Evolutionary conservation across 2,888 invertebrate species (phyloP).

Genomic region (Drosophila birchii): DNA sequence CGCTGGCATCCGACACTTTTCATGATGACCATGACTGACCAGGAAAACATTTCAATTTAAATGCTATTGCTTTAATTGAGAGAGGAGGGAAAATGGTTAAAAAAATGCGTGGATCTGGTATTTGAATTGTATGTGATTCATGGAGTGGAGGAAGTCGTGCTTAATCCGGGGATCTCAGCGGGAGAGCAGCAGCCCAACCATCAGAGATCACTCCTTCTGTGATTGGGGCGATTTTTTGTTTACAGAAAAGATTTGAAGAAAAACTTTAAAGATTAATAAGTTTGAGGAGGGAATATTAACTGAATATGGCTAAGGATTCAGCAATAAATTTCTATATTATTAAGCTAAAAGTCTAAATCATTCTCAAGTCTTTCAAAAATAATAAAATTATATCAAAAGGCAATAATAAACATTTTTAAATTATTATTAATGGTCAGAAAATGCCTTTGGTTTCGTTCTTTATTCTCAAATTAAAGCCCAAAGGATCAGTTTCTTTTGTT

Average conservation of each 20-base stretch:
- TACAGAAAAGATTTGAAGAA: not conserved
- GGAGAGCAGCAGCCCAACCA: not conserved
- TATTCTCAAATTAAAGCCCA: not conserved
- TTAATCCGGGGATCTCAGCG: conserved; percentile 20
- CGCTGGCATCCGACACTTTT: conserved; percentile 38
- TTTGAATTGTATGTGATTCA: conserved; percentile 23
- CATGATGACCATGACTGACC: conserved; percentile 28
- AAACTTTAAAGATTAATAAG: not conserved
- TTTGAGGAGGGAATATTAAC: not conserved
- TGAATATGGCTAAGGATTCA: not conserved
- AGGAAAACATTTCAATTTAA: conserved; percentile 40
- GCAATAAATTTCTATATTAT: not conserved
- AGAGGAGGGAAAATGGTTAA: not conserved
- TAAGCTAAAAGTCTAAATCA: not conserved
- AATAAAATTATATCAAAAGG: not conserved
- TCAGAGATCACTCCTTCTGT: not conserved
- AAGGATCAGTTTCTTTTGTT: not conserved
- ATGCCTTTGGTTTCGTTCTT: not conserved
- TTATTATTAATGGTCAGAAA: not conserved
- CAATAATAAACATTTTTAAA: not conserved
- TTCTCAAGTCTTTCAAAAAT: not conserved
- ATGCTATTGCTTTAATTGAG: conserved; percentile 33
- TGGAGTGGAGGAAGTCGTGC: conserved; percentile 25
- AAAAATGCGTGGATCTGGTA: conserved; percentile 29
- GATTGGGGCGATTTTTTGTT: not conserved